Base-by-base conservation (phyloP, 1,140 invertebrate genomes). In the Atopsyche davidsoni region DNA sequence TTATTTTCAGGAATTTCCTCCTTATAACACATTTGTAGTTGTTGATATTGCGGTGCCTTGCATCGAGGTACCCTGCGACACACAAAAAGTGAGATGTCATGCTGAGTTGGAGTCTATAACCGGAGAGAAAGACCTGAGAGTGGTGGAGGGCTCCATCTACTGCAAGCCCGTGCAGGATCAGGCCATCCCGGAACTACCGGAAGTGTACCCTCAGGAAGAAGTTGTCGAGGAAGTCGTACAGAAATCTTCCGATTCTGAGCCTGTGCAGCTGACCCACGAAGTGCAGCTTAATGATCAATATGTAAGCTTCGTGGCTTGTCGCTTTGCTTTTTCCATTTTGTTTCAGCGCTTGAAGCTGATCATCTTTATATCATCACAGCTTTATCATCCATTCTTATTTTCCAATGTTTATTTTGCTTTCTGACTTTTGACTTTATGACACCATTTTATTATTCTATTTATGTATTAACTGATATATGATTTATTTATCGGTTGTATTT, bases 201-300 rank as follows among this genome's bases (percentile, higher is more conserved):
- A 28, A 28, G 24, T n/a, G 24, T n/a, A 7, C 6, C 24, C 24
- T 28, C 6, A 7, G 6, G 24, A 6, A 7, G 24, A 28, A n/a
- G n/a, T n/a, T 7, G 24, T 28, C 6, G 24, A 28, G 6, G 24
- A 28, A n/a, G 6, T n/a, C 24, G 7, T 35, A 22, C 7, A 22
- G 6, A 34, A 21, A 14, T 17, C n/a, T n/a, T 17, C 14, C 17
- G 14, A 17, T 23, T 31, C 51, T 1, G 31, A 39, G 21, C 43
- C 42, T 3, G 35, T 57, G 10, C 25, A 53, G 24, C 45, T 57
- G 16, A 23, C 38, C 14, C 55, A 57, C 24, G 55, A 57, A 28
- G 23, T 57, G 11, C 51, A 57, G 25, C 21, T 39, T 16, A 53
- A 53, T 38, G 50, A 53, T 49, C 55, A 52, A 40, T 50, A 52